phyloP scores from a whole-genome alignment of 1,140 invertebrate genomes.

The Trinorchestia longiramus region DNA sequence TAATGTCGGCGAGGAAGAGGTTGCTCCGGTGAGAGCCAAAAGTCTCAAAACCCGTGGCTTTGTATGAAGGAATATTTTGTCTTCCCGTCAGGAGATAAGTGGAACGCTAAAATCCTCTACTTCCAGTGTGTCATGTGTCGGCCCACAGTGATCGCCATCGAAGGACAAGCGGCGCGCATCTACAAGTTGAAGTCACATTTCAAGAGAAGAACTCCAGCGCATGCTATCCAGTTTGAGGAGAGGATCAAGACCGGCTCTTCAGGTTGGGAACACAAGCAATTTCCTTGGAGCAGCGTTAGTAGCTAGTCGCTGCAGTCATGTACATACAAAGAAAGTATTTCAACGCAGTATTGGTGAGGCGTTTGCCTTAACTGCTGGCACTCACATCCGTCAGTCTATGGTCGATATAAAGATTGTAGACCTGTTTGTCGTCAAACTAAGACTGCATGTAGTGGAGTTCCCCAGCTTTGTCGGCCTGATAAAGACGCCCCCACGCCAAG shows the following conservation, averaged over 20 bases:
- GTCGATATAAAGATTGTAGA: conserved; percentile 48
- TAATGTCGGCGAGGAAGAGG: not conserved
- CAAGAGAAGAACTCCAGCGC: not conserved
- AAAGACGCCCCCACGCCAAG: not conserved
- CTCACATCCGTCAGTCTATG: conserved; percentile 41
- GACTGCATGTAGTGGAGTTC: conserved; percentile 56
- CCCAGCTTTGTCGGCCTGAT: conserved; percentile 5
- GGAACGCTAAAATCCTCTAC: conserved; percentile 24
- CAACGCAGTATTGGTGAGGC: conserved; percentile 31
- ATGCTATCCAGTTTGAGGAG: conserved; percentile 43
- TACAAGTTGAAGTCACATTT: conserved; percentile 19
- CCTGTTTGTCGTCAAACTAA: conserved; percentile 57
- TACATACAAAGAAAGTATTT: conserved; percentile 30
- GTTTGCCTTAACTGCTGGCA: conserved; percentile 24
- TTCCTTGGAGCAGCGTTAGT: not conserved
- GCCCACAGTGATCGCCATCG: conserved; percentile 23
- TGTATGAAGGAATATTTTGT: conserved; percentile 46
- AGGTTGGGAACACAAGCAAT: conserved; percentile 33
- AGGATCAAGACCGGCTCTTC: conserved; percentile 46
- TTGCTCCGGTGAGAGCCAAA: not conserved
- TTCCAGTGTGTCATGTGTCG: conserved; percentile 51
- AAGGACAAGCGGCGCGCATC: conserved; percentile 6
- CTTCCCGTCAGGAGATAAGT: conserved; percentile 39
- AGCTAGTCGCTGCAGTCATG: not conserved
- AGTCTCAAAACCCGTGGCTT: conserved; percentile 58